These are phyloP conservation scores for Pipra filicauda DNA, from an alignment of 2,113 vertebrate genomes.

Conservation along the genomic window DNA sequence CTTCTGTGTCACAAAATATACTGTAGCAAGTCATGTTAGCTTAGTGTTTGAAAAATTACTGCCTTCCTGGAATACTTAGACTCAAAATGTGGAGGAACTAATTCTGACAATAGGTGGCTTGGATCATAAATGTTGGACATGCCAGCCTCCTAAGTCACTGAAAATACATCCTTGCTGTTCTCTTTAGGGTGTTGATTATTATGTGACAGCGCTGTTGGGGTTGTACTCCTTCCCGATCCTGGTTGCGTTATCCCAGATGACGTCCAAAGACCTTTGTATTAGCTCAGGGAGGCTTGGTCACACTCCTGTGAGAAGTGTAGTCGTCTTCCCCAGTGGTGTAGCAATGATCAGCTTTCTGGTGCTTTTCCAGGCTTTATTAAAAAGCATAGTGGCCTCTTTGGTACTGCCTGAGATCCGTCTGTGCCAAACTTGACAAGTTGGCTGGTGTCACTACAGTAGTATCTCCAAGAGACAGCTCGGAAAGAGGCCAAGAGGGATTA, in stretches of 20 bases:
- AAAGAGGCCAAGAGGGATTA: neutral
- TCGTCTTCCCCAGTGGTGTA: neutral
- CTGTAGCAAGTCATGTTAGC: neutral
- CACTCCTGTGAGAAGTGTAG: neutral
- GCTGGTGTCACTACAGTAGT: neutral
- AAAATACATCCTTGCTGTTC: neutral
- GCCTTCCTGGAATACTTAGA: neutral
- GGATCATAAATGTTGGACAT: neutral
- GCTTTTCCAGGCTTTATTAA: constrained; percentile 7
- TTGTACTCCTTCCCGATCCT: neutral
- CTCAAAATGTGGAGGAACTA: neutral
- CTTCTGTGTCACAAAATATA: neutral
- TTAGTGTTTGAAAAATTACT: neutral
- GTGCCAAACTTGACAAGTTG: neutral
- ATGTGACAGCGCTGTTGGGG: rapidly evolving
- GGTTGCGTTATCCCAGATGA: neutral
- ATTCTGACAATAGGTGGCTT: neutral
- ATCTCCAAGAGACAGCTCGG: constrained; percentile 17
- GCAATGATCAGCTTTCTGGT: neutral
- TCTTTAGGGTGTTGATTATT: neutral
- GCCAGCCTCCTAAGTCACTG: neutral
- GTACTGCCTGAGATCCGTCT: neutral
- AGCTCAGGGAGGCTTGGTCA: neutral
- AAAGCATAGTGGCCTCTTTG: neutral
- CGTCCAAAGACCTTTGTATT: neutral